These are phyloP conservation scores for Xestia ashworthii DNA, from an alignment of 2,888 invertebrate genomes.

Conservation along the genomic window DNA sequence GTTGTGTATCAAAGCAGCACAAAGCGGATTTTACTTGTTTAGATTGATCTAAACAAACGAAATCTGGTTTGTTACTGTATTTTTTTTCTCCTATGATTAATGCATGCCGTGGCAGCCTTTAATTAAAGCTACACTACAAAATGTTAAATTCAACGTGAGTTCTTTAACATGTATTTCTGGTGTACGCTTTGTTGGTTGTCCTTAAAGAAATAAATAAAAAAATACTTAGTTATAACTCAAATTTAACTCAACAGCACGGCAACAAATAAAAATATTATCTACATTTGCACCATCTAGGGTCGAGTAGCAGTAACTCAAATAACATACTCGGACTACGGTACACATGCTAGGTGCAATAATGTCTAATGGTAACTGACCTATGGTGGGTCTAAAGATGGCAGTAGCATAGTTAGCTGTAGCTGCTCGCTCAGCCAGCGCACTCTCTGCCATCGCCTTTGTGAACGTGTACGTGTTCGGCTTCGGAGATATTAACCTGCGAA, in stretches of 20 bases:
- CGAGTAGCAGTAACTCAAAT: not conserved
- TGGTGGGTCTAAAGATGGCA: constrained; percentile 95
- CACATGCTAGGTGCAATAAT: not conserved
- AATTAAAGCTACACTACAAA: no score
- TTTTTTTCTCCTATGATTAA: no score
- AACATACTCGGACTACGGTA: not conserved
- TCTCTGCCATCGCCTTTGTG: constrained; percentile 96
- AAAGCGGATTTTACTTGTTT: no score
- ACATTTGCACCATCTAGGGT: not conserved
- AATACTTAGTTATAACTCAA: no score
- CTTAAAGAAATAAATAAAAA: no score
- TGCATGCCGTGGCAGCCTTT: no score
- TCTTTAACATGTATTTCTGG: no score
- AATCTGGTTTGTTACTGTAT: no score
- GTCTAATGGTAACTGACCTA: constrained; percentile 88
- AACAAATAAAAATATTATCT: not conserved
- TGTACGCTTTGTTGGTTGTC: no score
- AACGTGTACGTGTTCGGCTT: constrained; percentile 98
- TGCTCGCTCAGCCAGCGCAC: constrained; percentile 92
- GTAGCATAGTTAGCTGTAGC: constrained; percentile 90
- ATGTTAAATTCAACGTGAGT: no score
- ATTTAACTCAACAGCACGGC: not conserved
- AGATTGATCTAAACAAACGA: no score
- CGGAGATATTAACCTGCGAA: constrained; percentile 63
- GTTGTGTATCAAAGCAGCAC: no score